Percentiles rank a stretch among this genome's conserved stretches.
These are phyloP conservation scores for Hoplostethus mediterraneus DNA, from an alignment of 2,797 vertebrate genomes.

Conservation along the genomic window DNA sequence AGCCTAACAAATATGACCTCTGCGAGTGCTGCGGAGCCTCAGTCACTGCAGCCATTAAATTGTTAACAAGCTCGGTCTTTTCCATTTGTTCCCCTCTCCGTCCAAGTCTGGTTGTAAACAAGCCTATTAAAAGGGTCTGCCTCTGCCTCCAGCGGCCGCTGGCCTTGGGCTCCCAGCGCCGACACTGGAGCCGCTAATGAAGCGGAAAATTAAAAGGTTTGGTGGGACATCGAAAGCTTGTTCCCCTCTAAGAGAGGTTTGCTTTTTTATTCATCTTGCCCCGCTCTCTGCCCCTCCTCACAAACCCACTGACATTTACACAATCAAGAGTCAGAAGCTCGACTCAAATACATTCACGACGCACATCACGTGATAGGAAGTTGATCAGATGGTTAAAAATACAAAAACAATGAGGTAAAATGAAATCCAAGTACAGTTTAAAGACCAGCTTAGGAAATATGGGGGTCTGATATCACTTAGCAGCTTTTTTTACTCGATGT, in stretches of 20 bases:
- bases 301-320: constrained; percentile 26
- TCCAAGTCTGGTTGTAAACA: constrained; percentile 78
- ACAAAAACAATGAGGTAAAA: constrained; percentile 4
- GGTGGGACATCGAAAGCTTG: constrained; percentile 73
- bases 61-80: constrained; percentile 77
- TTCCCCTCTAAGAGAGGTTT: constrained; percentile 70
- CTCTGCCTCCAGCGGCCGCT: constrained; percentile 73
- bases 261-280: constrained; percentile 59
- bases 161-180: constrained; percentile 75
- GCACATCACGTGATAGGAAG: constrained; percentile 35
- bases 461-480: constrained; percentile 35
- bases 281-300: constrained; percentile 17
- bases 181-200: constrained; percentile 81
- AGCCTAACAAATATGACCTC: constrained; percentile 79
- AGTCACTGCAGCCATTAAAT: constrained; percentile 77
- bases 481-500: constrained; percentile 53
- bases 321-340: constrained; percentile 61
- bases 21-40: constrained; percentile 76
- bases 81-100: constrained; percentile 71
- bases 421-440: constrained; percentile 21
- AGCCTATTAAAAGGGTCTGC: constrained; percentile 78
- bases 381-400: not conserved
- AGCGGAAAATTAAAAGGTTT: constrained; percentile 85
- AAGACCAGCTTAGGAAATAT: constrained; percentile 27
- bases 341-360: constrained; percentile 49